Base-by-base conservation (phyloP, 2,888 invertebrate species). In the Cosmopolites sordidus region DNA sequence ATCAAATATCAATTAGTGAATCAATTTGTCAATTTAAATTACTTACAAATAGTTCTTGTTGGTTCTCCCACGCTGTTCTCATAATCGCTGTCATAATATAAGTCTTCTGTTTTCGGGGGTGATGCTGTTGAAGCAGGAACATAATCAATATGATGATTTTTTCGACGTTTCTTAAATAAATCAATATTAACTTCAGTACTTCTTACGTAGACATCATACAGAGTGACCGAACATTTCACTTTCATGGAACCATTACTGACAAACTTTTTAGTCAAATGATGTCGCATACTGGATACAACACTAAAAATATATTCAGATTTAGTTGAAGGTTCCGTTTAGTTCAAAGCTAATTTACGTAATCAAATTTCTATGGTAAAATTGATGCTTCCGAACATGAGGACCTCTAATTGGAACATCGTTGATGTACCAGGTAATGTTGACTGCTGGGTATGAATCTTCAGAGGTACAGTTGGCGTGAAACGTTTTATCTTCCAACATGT, bases 191-290 rank as follows among this genome's bases (percentile, higher is more conserved):
- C 82, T 69, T 84, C 84, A 5, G 80, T 80, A 63, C 81, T 83
- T 67, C 81, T 78, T 75, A 81, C 80, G 67, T 84, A 84, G 42
- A 84, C 75, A 60, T 81, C 77, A 66, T 82, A 81, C 59, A 84
- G 75, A 54, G 79, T 79, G 1, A 84, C 83, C 57, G 79, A 79
- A 70, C 85, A 85, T 1, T 83, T 78, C 38, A 85, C 73, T 75
- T 79, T 70, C 58, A 73, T 58, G 1, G 37, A 39, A 8, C 39
- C 43, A 4, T 48, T 39, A 8, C 4, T 15, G 16, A 43, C 48
- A 2, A 41, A 22, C 16, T 54, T 57, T 15, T 48, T 58, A 2
- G 16, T 4, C 22, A 54, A n/a, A 15, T 44, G 48, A 37, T 51
- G 41, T 9, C 58, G 48, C 8, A 58, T 37, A 4, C 12, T 41